Evolutionary conservation across 2,113 vertebrate genomes (phyloP).

Genomic region (Pagrus major): DNA sequence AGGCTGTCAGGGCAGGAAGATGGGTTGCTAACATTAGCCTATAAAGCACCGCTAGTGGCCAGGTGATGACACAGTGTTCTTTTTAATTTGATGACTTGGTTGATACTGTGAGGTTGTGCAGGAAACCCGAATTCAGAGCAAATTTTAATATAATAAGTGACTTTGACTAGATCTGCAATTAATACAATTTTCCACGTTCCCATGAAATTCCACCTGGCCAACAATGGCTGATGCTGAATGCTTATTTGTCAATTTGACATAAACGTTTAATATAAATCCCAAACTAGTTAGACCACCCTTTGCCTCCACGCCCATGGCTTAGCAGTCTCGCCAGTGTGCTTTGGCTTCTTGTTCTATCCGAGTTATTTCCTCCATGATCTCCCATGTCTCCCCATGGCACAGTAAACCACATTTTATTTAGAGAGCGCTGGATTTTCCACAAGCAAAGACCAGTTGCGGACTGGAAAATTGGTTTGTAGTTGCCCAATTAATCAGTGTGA

Average conservation of each 20-base stretch:
- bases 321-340: neutral
- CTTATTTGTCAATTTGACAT: slow-evolving; percentile 20
- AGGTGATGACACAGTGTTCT: too few species aligned
- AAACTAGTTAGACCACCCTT: slow-evolving; percentile 16
- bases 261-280: slow-evolving; percentile 28
- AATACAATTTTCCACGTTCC: too few species aligned
- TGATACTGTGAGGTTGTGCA: too few species aligned
- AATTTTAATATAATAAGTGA: neutral
- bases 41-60: too few species aligned
- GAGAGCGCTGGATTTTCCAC: neutral
- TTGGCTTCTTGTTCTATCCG: neutral
- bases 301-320: slow-evolving; percentile 15
- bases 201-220: too few species aligned
- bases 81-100: too few species aligned
- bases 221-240: too few species aligned
- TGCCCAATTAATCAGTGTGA: slow-evolving; percentile 26
- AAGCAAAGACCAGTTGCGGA: slow-evolving; percentile 2
- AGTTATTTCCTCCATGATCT: slow-evolving; percentile 31
- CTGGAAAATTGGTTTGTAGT: slow-evolving; percentile 47
- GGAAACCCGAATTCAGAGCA: too few species aligned
- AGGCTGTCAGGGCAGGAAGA: too few species aligned
- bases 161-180: neutral
- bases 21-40: too few species aligned
- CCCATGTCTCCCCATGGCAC: slow-evolving; percentile 19
- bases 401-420: slow-evolving; percentile 41